phyloP scores from a whole-genome alignment of 2,888 invertebrate species.

The Phalangium opilio region DNA sequence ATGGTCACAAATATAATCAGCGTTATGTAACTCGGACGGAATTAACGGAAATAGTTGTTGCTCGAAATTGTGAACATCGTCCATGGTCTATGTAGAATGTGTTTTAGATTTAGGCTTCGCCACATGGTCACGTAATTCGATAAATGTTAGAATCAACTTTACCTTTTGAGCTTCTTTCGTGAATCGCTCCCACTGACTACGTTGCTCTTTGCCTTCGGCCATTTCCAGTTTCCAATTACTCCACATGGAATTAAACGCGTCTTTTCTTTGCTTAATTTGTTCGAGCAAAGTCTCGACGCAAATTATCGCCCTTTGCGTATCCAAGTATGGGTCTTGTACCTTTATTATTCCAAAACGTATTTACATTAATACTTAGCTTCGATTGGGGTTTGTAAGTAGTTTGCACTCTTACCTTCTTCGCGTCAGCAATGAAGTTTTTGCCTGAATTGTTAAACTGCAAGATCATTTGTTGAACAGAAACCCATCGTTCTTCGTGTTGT shows the following conservation, averaged over 20 bases:
- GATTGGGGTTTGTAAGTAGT: too few relatives aligned
- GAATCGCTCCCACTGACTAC: constrained; percentile 37
- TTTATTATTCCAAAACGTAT: too few relatives aligned
- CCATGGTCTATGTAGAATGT: too few relatives aligned
- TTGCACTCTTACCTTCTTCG: constrained; percentile 36
- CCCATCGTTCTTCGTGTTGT: constrained; percentile 47
- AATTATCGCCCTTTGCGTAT: constrained; percentile 46
- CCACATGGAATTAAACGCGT: constrained; percentile 45
- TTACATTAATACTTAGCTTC: too few relatives aligned
- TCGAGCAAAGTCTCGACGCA: constrained; percentile 53
- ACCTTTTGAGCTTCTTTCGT: constrained; percentile 51
- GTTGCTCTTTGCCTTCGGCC: constrained; percentile 37
- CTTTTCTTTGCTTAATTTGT: constrained; percentile 39
- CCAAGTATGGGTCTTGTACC: constrained; percentile 52
- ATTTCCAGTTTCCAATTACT: constrained; percentile 53
- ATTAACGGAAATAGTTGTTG: too few relatives aligned
- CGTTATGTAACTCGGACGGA: too few relatives aligned
- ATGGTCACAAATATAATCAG: too few relatives aligned
- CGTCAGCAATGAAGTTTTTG: constrained; percentile 47
- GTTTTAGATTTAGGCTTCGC: too few relatives aligned
- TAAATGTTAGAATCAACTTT: constrained; percentile 13
- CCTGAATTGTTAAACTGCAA: constrained; percentile 49
- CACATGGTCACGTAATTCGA: too few relatives aligned
- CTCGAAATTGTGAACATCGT: too few relatives aligned
- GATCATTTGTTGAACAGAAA: constrained; percentile 44